Percentiles rank a stretch among this genome's conserved stretches.
Conservation (phyloP, 2,888 invertebrate genomes). For the Imbricaverruca yamaguchii region DNA sequence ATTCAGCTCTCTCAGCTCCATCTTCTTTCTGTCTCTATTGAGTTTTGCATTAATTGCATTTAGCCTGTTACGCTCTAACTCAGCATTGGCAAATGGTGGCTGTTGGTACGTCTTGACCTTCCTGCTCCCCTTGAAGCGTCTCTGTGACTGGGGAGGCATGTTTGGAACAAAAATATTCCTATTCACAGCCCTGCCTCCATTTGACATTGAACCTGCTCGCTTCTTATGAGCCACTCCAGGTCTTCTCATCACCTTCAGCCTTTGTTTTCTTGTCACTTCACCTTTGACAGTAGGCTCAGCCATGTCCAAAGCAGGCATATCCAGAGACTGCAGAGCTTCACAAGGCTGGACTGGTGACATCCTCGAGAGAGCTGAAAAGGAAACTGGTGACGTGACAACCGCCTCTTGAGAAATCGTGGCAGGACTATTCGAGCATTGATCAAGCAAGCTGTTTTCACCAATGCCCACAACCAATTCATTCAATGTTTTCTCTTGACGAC, state of each 20-base stretch:
- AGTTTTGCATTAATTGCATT: not conserved
- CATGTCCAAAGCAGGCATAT: no score
- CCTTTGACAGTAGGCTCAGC: no score
- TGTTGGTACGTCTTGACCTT: not conserved
- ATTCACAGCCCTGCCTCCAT: not conserved
- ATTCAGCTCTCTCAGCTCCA: not conserved
- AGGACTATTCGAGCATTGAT: not conserved
- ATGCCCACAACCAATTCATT: not conserved
- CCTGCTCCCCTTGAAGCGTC: not conserved
- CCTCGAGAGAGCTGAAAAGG: not conserved
- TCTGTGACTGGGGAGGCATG: no score
- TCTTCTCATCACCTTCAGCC: not conserved
- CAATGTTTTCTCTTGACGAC: not conserved
- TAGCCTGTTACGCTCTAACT: not conserved
- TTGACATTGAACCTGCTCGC: no score
- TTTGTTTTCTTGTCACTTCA: not conserved
- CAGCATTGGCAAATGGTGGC: not conserved
- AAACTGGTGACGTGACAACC: constrained; percentile 10
- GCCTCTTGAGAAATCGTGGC: not conserved
- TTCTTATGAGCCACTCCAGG: no score
- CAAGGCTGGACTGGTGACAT: not conserved
- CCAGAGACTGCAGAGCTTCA: no score
- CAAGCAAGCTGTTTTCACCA: not conserved
- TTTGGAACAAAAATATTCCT: no score
- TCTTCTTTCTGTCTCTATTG: not conserved